Evolutionary conservation across 2,888 invertebrate species (phyloP).

Genomic region (Ptychoptera contaminata): DNA sequence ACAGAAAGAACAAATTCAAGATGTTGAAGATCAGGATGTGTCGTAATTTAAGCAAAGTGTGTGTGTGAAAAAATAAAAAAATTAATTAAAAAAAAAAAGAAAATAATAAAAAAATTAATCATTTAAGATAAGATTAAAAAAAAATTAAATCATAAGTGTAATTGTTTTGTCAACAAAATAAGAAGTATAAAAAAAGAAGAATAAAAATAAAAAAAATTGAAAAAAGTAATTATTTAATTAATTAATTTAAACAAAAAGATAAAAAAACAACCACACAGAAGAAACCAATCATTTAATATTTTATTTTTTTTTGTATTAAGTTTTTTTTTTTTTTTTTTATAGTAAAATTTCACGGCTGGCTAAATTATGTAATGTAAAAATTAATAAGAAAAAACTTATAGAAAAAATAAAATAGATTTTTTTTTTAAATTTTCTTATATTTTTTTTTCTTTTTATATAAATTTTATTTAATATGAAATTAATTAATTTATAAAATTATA

Average conservation of each 20-base stretch:
- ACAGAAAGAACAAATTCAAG: conserved; percentile 81
- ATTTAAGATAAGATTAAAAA: conserved; percentile 24
- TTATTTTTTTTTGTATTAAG: too few relatives aligned
- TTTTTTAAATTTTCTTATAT: too few relatives aligned
- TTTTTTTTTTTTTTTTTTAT: too few relatives aligned
- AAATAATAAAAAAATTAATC: conserved; percentile 17
- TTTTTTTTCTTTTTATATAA: too few relatives aligned
- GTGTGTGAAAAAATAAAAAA: conserved; percentile 24
- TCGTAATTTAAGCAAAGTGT: conserved; percentile 57
- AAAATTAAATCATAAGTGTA: conserved; percentile 21
- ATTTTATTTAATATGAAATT: too few relatives aligned
- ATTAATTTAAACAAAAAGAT: neutral
- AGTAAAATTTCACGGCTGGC: too few relatives aligned
- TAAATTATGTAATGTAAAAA: neutral
- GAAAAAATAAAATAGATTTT: conserved; percentile 1
- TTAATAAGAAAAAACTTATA: conserved; percentile 2
- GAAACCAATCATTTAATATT: too few relatives aligned
- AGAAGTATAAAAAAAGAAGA: conserved; percentile 7
- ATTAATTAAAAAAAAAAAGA: conserved; percentile 26
- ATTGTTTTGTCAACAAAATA: conserved; percentile 20
- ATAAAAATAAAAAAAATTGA: conserved; percentile 6
- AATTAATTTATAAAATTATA: too few relatives aligned
- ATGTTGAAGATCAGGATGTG: conserved; percentile 90
- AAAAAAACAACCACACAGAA: too few relatives aligned
- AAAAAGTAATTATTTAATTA: neutral